Conservation (phyloP, 2,113 vertebrate genomes). For the Lepisosteus osseus region DNA sequence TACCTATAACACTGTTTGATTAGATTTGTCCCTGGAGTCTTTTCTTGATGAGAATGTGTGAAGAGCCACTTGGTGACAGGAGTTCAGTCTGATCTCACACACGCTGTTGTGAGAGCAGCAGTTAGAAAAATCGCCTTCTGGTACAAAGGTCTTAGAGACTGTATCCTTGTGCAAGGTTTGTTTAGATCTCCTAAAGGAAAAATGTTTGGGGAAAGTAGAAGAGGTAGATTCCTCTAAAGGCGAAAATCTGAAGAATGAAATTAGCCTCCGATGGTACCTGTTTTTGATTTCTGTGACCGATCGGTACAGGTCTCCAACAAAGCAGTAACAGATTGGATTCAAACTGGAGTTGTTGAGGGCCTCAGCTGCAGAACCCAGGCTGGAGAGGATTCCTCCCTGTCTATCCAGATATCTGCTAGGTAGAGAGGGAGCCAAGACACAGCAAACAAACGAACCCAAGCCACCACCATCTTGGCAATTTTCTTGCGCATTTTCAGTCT, state of each 20-base stretch:
- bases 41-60: too few relatives aligned
- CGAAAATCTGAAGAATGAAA: constrained; percentile 70
- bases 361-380: constrained; percentile 81
- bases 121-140: background rate
- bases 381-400: constrained; percentile 67
- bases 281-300: constrained; percentile 79
- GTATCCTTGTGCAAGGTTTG: constrained; percentile 28
- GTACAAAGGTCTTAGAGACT: background rate
- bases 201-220: constrained; percentile 42
- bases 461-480: constrained; percentile 86
- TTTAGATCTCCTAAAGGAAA: constrained; percentile 42
- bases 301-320: constrained; percentile 80
- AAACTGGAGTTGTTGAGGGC: constrained; percentile 88
- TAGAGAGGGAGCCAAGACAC: constrained; percentile 86
- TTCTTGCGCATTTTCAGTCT: constrained; percentile 81
- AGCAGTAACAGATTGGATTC: constrained; percentile 90
- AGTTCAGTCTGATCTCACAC: too few relatives aligned
- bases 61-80: too few relatives aligned
- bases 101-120: too few relatives aligned
- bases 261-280: constrained; percentile 77
- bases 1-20: too few relatives aligned
- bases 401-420: constrained; percentile 83
- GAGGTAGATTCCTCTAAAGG: constrained; percentile 44
- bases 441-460: constrained; percentile 81
- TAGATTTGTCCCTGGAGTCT: too few relatives aligned